phyloP scores from a whole-genome alignment of 1,140 invertebrate species.

The Brachionus angularis region DNA sequence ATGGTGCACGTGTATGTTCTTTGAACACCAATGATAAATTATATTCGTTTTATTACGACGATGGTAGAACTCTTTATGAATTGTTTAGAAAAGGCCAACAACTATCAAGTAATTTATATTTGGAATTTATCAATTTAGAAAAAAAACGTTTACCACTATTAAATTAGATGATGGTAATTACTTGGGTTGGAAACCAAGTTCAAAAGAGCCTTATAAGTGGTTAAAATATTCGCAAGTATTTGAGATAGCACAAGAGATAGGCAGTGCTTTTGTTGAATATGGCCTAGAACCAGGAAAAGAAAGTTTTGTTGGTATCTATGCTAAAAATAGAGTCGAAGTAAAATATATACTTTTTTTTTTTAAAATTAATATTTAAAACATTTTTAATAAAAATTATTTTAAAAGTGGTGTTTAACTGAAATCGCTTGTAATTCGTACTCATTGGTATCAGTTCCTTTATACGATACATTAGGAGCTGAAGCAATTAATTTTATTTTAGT shows the following conservation, averaged over 20 bases:
- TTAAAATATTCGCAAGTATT: slow-evolving; percentile 35
- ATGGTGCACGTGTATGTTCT: slow-evolving; percentile 1
- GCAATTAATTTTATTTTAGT: slow-evolving; percentile 40
- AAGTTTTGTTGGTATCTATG: slow-evolving; percentile 43
- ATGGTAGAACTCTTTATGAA: slow-evolving; percentile 30
- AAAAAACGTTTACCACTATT: too few relatives aligned
- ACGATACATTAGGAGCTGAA: slow-evolving; percentile 35
- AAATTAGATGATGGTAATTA: slow-evolving; percentile 11
- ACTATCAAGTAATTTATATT: slow-evolving; percentile 3
- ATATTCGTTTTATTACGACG: slow-evolving; percentile 4
- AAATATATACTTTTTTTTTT: too few relatives aligned
- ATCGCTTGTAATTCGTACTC: slow-evolving; percentile 9
- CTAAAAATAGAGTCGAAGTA: slow-evolving; percentile 36
- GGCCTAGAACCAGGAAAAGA: slow-evolving; percentile 26
- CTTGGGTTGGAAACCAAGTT: slow-evolving; percentile 30
- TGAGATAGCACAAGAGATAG: not conserved
- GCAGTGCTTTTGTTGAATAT: slow-evolving; percentile 19
- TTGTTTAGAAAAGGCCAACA: slow-evolving; percentile 5
- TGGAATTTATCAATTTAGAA: not conserved
- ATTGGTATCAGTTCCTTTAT: slow-evolving; percentile 41
- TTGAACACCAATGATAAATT: slow-evolving; percentile 23
- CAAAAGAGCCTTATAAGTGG: slow-evolving; percentile 19
- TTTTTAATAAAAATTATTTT: not conserved
- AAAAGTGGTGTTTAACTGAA: slow-evolving; percentile 16
- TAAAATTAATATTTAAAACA: too few relatives aligned